A percentile compares a stretch with the other conserved stretches of the same genome.
phyloP scores from a whole-genome alignment of 2,888 invertebrate species.

The Oscheius myriophilus region DNA sequence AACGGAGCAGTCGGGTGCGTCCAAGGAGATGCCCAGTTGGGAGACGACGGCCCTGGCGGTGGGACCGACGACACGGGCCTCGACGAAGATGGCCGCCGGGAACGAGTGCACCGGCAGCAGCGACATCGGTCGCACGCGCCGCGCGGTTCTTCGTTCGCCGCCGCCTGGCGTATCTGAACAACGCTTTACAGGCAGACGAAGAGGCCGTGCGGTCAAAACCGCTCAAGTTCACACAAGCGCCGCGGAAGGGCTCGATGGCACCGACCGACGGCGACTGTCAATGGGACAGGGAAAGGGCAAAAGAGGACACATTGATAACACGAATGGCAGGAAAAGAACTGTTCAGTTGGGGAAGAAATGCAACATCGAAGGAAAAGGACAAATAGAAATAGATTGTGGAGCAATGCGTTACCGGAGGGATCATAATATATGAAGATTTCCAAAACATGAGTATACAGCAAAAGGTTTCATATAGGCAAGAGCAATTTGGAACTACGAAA shows the following conservation, averaged over 20 bases:
- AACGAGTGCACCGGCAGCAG: constrained; percentile 48
- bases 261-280: neutral
- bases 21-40: constrained; percentile 60
- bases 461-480: too few relatives aligned
- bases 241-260: too few relatives aligned
- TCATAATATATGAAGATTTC: too few relatives aligned
- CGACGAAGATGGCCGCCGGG: constrained; percentile 48
- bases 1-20: constrained; percentile 57
- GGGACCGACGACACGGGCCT: constrained; percentile 47
- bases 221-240: constrained; percentile 14
- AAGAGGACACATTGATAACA: neutral
- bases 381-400: too few relatives aligned
- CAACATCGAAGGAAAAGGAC: too few relatives aligned
- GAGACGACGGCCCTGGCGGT: constrained; percentile 44
- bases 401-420: too few relatives aligned
- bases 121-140: constrained; percentile 37
- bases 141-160: constrained; percentile 18
- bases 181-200: neutral
- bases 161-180: constrained; percentile 18
- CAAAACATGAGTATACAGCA: too few relatives aligned
- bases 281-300: constrained; percentile 6
- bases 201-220: constrained; percentile 16
- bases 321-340: constrained; percentile 12
- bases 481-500: too few relatives aligned
- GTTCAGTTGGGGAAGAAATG: too few relatives aligned